Base-by-base conservation (phyloP, 37 sponge, comb jelly and placozoan genomes). In the Crambe crambe region DNA sequence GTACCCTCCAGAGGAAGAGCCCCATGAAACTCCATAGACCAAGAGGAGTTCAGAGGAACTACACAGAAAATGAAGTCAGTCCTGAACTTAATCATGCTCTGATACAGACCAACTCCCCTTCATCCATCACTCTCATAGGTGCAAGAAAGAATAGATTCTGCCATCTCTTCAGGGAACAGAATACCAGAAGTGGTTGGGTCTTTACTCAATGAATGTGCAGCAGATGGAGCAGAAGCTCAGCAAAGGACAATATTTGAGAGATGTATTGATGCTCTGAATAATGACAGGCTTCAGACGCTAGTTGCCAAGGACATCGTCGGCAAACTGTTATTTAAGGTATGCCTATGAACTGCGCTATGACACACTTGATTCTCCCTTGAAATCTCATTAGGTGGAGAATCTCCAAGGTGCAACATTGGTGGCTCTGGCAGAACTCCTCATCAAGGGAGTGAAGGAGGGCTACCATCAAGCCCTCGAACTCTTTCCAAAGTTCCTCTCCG, bases 401-500 rank as follows among this genome's bases (percentile, higher is more conserved):
- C 72, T 88, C 18, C 1, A 40, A 0, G 83, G 78, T 3, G 2
- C 59, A 22, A 74, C 78, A 47, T 54, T 80, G 3, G 74, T 89
- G 17, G 72, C 15, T 1, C 22, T 87, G 12, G 84, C 80, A 1
- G 80, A 91, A 40, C 42, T 43, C 37, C 35, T 91, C 18, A 79
- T 87, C 58, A 73, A 83, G 20, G 73, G 83, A 29, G 37, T 91
- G 37, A 91, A 87, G 72, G 65, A 74, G 30, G 88, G 88, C 21
- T 35, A 42, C 34, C 65, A 65, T 32, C 68, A 75, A 23, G 77
- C 89, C 3, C 41, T 94, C 3, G 92, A 91, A 56, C 81, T 94
- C 29, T 91, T 94, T 77, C 89, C 95, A 2, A 88, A 79, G 60
- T 15, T 94, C 12, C 77, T 94, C n/a, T 83, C 84, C 12, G 40